Conservation (phyloP, 2,797 vertebrate genomes). For the Poeciliopsis paucimaculata region DNA sequence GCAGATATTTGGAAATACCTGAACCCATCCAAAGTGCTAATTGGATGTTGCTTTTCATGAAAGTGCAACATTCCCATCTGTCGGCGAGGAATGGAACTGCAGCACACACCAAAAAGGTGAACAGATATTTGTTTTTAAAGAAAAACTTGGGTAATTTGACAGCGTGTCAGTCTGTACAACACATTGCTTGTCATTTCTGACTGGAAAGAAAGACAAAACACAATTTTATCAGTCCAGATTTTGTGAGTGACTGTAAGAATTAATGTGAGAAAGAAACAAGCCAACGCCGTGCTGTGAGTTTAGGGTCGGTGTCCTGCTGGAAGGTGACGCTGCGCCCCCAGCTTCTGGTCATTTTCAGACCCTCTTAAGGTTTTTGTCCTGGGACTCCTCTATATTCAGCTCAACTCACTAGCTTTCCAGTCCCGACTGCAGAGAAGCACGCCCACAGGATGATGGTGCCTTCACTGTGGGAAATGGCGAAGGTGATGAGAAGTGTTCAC, state of each 20-base stretch:
- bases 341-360: background rate
- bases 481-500: background rate
- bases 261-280: background rate
- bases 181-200: background rate
- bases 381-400: background rate
- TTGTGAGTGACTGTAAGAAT: background rate
- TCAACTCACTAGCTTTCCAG: background rate
- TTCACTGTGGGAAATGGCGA: background rate
- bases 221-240: background rate
- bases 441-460: background rate
- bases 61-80: conserved; percentile 96
- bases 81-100: conserved; percentile 64
- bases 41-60: conserved; percentile 35
- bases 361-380: background rate
- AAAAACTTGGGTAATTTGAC: background rate
- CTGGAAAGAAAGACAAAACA: background rate
- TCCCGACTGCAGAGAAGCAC: background rate
- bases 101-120: conserved; percentile 5
- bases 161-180: too few species aligned
- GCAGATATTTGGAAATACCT: conserved; percentile 21
- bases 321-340: background rate
- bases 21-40: conserved; percentile 1
- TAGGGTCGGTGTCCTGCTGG: background rate
- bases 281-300: background rate
- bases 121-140: background rate